Evolutionary conservation across 2,797 vertebrate species (phyloP).

Genomic region (Zenarchopterus dispar): DNA sequence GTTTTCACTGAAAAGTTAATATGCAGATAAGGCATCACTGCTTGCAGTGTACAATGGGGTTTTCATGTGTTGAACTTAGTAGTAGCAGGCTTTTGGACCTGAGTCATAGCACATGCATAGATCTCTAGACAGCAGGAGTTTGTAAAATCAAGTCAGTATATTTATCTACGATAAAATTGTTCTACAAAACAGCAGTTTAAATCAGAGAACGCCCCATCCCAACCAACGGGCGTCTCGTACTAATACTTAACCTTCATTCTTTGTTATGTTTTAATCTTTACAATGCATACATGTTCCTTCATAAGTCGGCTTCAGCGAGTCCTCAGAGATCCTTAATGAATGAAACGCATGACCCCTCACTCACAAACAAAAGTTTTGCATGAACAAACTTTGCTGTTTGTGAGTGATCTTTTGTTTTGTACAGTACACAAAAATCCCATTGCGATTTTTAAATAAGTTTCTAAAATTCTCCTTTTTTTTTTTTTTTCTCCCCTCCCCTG

Average conservation of each 20-base stretch:
- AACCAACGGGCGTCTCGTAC: conserved; percentile 61
- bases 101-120: conserved; percentile 92
- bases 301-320: conserved; percentile 64
- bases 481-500: conserved; percentile 28
- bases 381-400: conserved; percentile 77
- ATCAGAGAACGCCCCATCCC: conserved; percentile 65
- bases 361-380: conserved; percentile 78
- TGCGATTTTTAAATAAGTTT: conserved; percentile 69
- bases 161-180: conserved; percentile 83
- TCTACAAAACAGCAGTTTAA: conserved; percentile 81
- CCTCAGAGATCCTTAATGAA: conserved; percentile 66
- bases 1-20: conserved; percentile 84
- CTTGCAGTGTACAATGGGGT: conserved; percentile 92
- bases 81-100: conserved; percentile 91
- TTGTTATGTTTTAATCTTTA: conserved; percentile 47
- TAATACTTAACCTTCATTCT: conserved; percentile 74
- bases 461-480: conserved; percentile 48
- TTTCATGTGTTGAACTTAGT: conserved; percentile 89
- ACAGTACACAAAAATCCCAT: conserved; percentile 70
- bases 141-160: conserved; percentile 85
- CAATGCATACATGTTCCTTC: conserved; percentile 61
- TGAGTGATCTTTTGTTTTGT: conserved; percentile 45
- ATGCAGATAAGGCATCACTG: conserved; percentile 99
- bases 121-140: conserved; percentile 89
- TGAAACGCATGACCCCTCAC: conserved; percentile 73